Conservation (phyloP, 2,888 invertebrate species). For the Embidobia sp. region DNA sequence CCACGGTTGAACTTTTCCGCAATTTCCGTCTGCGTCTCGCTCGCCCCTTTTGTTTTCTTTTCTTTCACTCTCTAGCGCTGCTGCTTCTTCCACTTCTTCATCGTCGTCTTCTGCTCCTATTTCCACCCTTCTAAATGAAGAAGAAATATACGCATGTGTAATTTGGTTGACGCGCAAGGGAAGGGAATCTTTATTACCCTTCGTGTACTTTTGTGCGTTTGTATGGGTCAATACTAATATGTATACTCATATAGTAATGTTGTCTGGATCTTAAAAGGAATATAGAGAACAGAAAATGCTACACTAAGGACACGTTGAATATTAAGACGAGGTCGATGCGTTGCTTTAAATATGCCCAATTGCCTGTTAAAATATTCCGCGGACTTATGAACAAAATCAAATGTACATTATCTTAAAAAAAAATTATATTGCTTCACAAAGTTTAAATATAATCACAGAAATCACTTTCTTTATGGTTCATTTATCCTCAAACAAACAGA, state of each 20-base stretch:
- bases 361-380: constrained; percentile 63
- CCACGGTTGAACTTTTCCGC: constrained; percentile 68
- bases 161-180: constrained; percentile 67
- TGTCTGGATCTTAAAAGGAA: constrained; percentile 56
- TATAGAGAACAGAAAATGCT: constrained; percentile 6
- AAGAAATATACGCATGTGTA: constrained; percentile 69
- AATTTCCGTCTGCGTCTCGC: constrained; percentile 69
- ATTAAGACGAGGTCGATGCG: constrained; percentile 69
- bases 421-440: too few relatives aligned
- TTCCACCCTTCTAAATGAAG: constrained; percentile 68
- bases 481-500: too few relatives aligned
- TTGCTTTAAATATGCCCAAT: constrained; percentile 64
- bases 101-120: constrained; percentile 43
- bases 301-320: constrained; percentile 60
- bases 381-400: constrained; percentile 57
- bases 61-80: constrained; percentile 56
- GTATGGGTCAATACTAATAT: constrained; percentile 65
- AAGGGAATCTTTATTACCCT: constrained; percentile 59
- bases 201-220: too few relatives aligned
- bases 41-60: constrained; percentile 67
- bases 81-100: constrained; percentile 50
- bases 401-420: too few relatives aligned
- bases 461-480: too few relatives aligned
- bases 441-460: too few relatives aligned
- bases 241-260: constrained; percentile 69